phyloP scores from a whole-genome alignment of 2,797 vertebrate species.

The Mormyrops attenuatus region DNA sequence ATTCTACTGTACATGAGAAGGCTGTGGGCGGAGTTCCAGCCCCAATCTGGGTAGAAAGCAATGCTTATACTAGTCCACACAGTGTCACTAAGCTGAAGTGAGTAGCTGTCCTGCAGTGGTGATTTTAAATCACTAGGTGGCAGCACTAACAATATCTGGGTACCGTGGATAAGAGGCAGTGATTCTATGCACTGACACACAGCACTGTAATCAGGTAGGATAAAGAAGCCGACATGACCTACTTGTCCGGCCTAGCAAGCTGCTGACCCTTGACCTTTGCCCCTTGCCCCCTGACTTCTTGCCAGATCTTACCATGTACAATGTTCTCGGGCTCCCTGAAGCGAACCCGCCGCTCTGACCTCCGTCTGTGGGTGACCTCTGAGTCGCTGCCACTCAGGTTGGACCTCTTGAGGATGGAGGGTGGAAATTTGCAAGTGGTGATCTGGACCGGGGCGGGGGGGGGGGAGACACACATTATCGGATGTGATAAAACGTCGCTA shows the following conservation, averaged over 20 bases:
- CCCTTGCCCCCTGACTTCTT: not conserved
- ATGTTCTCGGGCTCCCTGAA: slow-evolving; percentile 83
- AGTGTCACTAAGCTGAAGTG: not conserved
- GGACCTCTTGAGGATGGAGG: slow-evolving; percentile 78
- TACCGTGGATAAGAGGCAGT: not conserved
- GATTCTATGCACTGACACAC: not conserved
- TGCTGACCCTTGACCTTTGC: not conserved
- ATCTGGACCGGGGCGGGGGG: slow-evolving; percentile 41
- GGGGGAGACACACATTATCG: not conserved
- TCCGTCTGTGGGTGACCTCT: slow-evolving; percentile 53
- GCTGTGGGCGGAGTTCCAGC: not conserved
- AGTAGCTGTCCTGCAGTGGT: not conserved
- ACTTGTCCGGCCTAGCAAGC: not conserved
- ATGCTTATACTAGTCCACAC: not conserved
- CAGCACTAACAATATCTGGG: not conserved
- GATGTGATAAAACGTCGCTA: not conserved
- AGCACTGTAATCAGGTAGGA: not conserved
- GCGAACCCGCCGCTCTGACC: slow-evolving; percentile 71
- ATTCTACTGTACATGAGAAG: not conserved
- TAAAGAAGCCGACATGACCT: not conserved
- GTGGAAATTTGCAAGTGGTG: slow-evolving; percentile 58
- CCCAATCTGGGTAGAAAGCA: not conserved
- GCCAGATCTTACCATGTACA: slow-evolving; percentile 64
- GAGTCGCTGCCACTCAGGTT: slow-evolving; percentile 40
- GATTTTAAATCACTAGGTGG: slow-evolving; percentile 10